Conservation (phyloP, 2,113 vertebrate genomes). For the Hymenochirus boettgeri region DNA sequence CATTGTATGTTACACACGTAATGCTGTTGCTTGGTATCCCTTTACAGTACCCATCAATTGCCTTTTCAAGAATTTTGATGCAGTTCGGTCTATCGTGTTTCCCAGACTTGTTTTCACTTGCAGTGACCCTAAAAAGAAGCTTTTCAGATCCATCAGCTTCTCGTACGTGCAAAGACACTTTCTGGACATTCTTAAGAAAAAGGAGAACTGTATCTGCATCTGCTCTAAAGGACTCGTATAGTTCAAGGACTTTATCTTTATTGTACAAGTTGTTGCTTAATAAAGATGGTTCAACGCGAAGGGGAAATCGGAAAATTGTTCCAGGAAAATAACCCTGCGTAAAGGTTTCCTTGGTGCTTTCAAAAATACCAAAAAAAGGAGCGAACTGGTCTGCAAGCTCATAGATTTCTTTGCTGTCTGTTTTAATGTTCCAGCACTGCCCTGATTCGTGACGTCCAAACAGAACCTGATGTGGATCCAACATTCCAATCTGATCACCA, state of each 20-base stretch:
- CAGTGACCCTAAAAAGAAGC: constrained; percentile 84
- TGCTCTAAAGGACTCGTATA: constrained; percentile 92
- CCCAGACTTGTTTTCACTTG: constrained; percentile 71
- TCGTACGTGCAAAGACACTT: constrained; percentile 82
- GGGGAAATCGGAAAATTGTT: constrained; percentile 93
- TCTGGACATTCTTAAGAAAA: constrained; percentile 90
- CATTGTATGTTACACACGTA: constrained; percentile 86
- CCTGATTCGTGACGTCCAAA: constrained; percentile 93
- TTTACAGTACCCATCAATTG: constrained; percentile 82
- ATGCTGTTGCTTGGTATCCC: constrained; percentile 70
- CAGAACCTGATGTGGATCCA: constrained; percentile 93
- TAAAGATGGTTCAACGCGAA: constrained; percentile 84
- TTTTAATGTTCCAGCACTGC: constrained; percentile 94
- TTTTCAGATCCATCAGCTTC: constrained; percentile 83
- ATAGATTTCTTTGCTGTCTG: constrained; percentile 85
- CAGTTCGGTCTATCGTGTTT: constrained; percentile 78
- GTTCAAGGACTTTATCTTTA: constrained; percentile 90
- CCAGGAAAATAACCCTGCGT: constrained; percentile 81
- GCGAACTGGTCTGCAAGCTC: constrained; percentile 88
- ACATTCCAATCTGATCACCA: constrained; percentile 93
- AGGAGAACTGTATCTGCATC: constrained; percentile 93
- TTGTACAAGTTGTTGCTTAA: constrained; percentile 90
- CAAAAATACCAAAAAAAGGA: constrained; percentile 86
- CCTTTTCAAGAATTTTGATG: constrained; percentile 75
- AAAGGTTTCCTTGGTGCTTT: constrained; percentile 83